Conservation (phyloP, 2,888 invertebrate species). For the Tachina lurida region DNA sequence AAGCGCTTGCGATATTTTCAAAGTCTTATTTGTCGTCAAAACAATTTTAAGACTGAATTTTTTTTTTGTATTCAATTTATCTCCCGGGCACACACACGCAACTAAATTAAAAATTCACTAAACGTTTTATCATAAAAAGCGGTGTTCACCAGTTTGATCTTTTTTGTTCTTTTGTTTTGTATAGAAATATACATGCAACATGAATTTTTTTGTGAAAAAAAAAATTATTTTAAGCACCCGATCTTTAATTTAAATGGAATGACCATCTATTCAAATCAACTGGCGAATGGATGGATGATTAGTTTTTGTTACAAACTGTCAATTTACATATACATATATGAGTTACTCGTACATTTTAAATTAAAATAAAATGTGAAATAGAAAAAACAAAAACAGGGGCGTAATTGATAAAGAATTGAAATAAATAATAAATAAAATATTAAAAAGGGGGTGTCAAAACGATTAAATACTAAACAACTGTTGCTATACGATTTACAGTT, state of each 20-base stretch:
- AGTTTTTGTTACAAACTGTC: slow-evolving; percentile 64
- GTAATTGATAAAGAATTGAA: slow-evolving; percentile 35
- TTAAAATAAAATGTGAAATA: slow-evolving; percentile 12
- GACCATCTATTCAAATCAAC: slow-evolving; percentile 41
- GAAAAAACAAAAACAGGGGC: slow-evolving; percentile 47
- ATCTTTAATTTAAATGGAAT: slow-evolving; percentile 25
- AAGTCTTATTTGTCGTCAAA: slow-evolving; percentile 14
- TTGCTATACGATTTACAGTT: background rate
- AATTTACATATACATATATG: slow-evolving; percentile 31
- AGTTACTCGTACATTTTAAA: background rate
- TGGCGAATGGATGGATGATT: slow-evolving; percentile 58
- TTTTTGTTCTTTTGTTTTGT: background rate
- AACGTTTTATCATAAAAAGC: slow-evolving; percentile 25
- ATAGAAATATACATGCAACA: background rate
- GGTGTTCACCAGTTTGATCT: background rate
- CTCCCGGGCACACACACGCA: background rate
- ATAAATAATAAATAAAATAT: background rate
- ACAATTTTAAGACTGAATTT: slow-evolving; percentile 1
- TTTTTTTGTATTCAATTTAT: slow-evolving; percentile 4
- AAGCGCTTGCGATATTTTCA: background rate
- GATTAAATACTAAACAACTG: background rate
- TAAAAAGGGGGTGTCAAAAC: background rate
- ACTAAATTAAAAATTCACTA: slow-evolving; percentile 58
- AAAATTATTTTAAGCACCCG: slow-evolving; percentile 24
- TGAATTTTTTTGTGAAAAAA: background rate